These are phyloP conservation scores for Drosophila repletoides DNA, from an alignment of 1,140 invertebrate species.

Conservation along the genomic window DNA sequence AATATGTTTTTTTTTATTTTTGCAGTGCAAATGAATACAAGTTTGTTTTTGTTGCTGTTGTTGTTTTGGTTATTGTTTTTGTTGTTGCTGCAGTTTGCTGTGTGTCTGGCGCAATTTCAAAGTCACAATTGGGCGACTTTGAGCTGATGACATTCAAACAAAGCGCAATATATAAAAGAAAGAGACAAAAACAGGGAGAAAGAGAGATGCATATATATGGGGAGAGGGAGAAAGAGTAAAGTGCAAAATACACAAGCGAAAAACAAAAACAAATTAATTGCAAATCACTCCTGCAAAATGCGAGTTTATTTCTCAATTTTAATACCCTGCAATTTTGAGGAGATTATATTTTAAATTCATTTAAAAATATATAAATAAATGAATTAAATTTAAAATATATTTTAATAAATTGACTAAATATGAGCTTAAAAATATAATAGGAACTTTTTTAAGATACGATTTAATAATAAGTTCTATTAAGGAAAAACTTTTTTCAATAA, in stretches of 20 bases:
- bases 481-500: too few species aligned
- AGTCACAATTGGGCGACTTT: conserved; percentile 45
- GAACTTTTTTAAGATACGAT: too few species aligned
- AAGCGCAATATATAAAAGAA: conserved; percentile 18
- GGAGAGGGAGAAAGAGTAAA: background rate
- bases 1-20: background rate
- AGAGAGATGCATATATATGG: too few species aligned
- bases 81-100: conserved; percentile 27
- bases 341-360: too few species aligned
- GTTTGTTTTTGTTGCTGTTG: conserved; percentile 9
- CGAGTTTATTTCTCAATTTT: conserved; percentile 18
- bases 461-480: too few species aligned
- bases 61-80: conserved; percentile 4
- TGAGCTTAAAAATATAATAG: too few species aligned
- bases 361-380: background rate
- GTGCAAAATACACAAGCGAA: conserved; percentile 4
- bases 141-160: conserved; percentile 43
- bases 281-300: conserved; percentile 44
- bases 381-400: background rate
- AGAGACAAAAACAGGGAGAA: background rate
- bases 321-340: too few species aligned
- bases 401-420: too few species aligned
- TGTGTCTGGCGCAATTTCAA: conserved; percentile 46
- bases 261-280: conserved; percentile 47
- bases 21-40: conserved; percentile 28